Evolutionary conservation across 2,113 vertebrate species (phyloP), one percentile per base, ranked within the genome.

Genomic region (Carollia perspicillata): DNA sequence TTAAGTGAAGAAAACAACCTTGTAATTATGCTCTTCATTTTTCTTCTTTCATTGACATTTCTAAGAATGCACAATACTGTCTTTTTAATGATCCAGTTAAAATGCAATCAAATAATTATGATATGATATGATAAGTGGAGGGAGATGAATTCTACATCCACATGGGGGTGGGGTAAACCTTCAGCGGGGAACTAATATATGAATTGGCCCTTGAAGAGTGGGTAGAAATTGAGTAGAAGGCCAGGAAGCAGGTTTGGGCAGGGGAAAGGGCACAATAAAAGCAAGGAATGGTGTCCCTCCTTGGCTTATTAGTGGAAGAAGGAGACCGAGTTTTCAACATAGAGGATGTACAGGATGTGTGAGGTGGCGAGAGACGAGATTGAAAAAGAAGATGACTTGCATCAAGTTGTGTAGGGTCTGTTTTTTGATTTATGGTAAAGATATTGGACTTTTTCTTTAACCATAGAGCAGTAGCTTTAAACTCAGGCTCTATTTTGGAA

Each of bases 1-100:
- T 94, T 90, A 87, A 87, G 40, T 78, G 87, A 96, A 97, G 96
- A 95, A 96, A 97, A 96, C 84, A 95, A 78, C 44, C 80, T 95
- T 77, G 28, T 95, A 97, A 97, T 95, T 96, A 96, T 40, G 84
- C 90, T 94, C 92, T 97, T 97, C 90, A 97, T 95, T 97, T 97
- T 95, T 16, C 86, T 96, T 97, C 84, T 95, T 97, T 96, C 97
- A 85, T 88, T 97, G 96, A 97, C 95, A 95, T 97, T 97, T 97
- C 96, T 71, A 87, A 96, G 95, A 97, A 97, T 94, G 87, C 86
- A 97, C 86, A 96, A 97, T 97, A 95, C 95, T 94, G 74, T 97
- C 83, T 97, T 97, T 97, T 89, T 95, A 97, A 94, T 96, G 92
- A 97, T 95, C 74, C 74, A 79, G 93, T 93, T 97, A 97, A 97